Conservation (phyloP, 2,797 vertebrate species). For the Neopelma chrysocephalum region DNA sequence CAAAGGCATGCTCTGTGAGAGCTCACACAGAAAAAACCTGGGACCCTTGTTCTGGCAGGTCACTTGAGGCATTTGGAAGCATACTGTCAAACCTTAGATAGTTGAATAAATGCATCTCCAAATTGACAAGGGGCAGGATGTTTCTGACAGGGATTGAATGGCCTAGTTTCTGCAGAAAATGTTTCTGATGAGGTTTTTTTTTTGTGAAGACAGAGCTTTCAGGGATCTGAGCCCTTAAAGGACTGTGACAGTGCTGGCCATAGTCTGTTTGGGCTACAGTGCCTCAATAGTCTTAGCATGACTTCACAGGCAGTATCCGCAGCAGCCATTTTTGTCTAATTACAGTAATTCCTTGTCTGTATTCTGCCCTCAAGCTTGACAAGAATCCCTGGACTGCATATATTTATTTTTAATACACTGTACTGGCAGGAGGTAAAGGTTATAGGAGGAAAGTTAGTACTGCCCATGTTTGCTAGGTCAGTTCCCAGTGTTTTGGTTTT, state of each 20-base stretch:
- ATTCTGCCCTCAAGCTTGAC: neutral
- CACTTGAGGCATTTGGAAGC: neutral
- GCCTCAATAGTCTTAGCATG: neutral
- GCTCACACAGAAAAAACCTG: neutral
- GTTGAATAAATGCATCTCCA: neutral
- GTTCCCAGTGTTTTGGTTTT: neutral
- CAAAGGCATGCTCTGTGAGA: neutral
- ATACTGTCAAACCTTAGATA: neutral
- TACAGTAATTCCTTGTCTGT: neutral
- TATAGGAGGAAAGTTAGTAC: conserved; percentile 2
- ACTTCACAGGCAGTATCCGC: neutral
- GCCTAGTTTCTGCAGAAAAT: neutral
- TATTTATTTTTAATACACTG: conserved; percentile 27
- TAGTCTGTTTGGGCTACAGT: neutral
- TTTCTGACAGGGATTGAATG: neutral
- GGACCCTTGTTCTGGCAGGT: neutral
- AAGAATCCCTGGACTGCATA: neutral
- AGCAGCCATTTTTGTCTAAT: neutral
- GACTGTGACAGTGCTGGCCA: neutral
- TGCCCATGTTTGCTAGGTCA: neutral
- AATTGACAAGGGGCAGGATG: fast-evolving
- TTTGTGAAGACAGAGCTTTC: neutral
- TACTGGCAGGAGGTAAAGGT: neutral
- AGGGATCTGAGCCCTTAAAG: neutral
- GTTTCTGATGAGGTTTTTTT: neutral